phyloP scores from a whole-genome alignment of 2,888 invertebrate species.

The Lycaena phlaeas region DNA sequence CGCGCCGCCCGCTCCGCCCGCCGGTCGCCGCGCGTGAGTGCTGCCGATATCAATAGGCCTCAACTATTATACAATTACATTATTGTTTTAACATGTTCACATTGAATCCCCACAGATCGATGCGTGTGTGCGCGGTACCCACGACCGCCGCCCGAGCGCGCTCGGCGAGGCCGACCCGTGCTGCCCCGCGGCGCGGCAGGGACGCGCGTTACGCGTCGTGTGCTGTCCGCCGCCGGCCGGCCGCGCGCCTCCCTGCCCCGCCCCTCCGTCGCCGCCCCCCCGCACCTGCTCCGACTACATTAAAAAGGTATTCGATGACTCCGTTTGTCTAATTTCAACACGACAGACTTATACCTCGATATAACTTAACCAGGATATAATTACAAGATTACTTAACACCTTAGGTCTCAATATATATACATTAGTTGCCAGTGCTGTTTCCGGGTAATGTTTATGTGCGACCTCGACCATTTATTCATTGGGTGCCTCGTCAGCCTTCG shows the following conservation, averaged over 20 bases:
- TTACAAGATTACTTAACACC: too few relatives aligned
- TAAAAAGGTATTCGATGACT: background rate
- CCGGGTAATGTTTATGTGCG: too few relatives aligned
- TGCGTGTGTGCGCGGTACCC: background rate
- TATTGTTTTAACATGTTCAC: too few relatives aligned
- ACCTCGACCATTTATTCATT: too few relatives aligned
- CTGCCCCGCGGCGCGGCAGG: slow-evolving; percentile 6
- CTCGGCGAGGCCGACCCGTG: slow-evolving; percentile 16
- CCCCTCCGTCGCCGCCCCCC: slow-evolving; percentile 12
- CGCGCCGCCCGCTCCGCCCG: background rate
- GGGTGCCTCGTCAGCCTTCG: too few relatives aligned
- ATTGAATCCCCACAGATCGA: background rate
- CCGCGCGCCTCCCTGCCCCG: slow-evolving; percentile 26
- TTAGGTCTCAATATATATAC: too few relatives aligned
- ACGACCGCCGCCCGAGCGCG: background rate
- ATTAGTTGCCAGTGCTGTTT: too few relatives aligned
- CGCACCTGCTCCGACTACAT: slow-evolving; percentile 19
- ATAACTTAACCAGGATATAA: too few relatives aligned
- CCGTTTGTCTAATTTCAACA: too few relatives aligned
- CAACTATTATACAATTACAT: background rate
- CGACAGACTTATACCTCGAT: too few relatives aligned
- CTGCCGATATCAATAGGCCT: background rate
- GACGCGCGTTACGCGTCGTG: slow-evolving; percentile 23
- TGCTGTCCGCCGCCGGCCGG: slow-evolving; percentile 25
- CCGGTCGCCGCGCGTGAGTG: background rate